phyloP scores from a whole-genome alignment of 2,797 vertebrate species.

The Clangula hyemalis region DNA sequence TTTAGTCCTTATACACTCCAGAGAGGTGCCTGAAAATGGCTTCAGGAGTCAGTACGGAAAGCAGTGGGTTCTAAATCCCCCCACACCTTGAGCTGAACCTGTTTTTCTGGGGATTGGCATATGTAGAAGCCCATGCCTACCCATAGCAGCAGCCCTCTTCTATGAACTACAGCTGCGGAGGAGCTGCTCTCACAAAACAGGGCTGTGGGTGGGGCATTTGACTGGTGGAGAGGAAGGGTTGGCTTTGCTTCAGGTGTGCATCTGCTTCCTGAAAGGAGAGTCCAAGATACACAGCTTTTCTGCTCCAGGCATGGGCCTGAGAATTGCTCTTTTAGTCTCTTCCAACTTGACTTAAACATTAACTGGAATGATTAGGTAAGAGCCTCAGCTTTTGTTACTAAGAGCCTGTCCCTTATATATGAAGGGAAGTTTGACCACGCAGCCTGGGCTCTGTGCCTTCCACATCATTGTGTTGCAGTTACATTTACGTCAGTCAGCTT shows the following conservation, averaged over 20 bases:
- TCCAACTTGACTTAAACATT: neutral
- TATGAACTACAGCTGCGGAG: neutral
- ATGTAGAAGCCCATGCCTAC: neutral
- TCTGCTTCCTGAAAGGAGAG: neutral
- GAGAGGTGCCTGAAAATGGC: neutral
- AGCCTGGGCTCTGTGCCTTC: neutral
- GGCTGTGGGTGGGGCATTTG: accelerated
- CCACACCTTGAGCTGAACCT: neutral
- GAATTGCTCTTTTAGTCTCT: neutral
- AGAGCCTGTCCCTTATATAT: neutral
- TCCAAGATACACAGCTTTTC: neutral
- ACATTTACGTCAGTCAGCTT: neutral
- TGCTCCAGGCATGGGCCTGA: neutral
- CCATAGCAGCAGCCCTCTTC: neutral
- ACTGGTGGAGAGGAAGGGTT: neutral
- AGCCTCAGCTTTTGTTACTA: neutral
- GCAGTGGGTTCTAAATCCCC: neutral
- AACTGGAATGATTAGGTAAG: neutral
- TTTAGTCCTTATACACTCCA: neutral
- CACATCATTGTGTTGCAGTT: neutral
- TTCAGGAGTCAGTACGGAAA: neutral
- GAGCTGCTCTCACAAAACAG: neutral
- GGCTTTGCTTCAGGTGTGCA: neutral
- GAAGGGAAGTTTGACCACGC: neutral
- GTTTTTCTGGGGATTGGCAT: neutral